Evolutionary conservation across 2,113 vertebrate genomes (phyloP).

Genomic region (Oreocharis arfaki): DNA sequence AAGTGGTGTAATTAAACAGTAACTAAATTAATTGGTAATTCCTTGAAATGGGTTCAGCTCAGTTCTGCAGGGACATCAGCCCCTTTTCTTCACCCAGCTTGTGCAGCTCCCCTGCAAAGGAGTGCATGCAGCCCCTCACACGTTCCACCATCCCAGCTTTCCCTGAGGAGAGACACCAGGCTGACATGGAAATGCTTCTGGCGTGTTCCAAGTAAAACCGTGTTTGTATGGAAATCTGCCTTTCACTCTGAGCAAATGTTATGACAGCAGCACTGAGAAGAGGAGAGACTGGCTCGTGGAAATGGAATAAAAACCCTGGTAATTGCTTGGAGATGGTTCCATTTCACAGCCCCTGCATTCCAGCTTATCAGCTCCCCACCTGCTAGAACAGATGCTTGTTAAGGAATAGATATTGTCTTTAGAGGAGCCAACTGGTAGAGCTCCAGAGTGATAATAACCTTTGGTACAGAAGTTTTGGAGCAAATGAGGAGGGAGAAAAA

Average conservation of each 20-base stretch:
- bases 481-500: not conserved
- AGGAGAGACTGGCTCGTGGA: not conserved
- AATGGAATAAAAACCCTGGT: not conserved
- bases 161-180: not conserved
- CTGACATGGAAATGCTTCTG: not conserved
- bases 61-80: not conserved
- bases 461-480: slow-evolving; percentile 34
- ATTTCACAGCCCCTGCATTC: not conserved
- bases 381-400: slow-evolving; percentile 47
- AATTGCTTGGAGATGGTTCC: slow-evolving; percentile 37
- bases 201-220: not conserved
- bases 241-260: slow-evolving; percentile 51
- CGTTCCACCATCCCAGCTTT: not conserved
- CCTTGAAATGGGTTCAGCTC: not conserved
- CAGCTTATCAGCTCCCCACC: slow-evolving; percentile 44
- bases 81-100: not conserved
- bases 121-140: not conserved
- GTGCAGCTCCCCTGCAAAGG: not conserved
- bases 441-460: slow-evolving; percentile 9
- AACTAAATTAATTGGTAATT: not conserved
- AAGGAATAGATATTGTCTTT: slow-evolving; percentile 29
- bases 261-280: slow-evolving; percentile 22
- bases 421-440: not conserved
- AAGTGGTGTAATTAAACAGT: not conserved
- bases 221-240: slow-evolving; percentile 34